A percentile compares a stretch with the other conserved stretches of the same genome.
Evolutionary conservation across 2,888 invertebrate genomes (phyloP).

Genomic region (Margaritifera margaritifera): DNA sequence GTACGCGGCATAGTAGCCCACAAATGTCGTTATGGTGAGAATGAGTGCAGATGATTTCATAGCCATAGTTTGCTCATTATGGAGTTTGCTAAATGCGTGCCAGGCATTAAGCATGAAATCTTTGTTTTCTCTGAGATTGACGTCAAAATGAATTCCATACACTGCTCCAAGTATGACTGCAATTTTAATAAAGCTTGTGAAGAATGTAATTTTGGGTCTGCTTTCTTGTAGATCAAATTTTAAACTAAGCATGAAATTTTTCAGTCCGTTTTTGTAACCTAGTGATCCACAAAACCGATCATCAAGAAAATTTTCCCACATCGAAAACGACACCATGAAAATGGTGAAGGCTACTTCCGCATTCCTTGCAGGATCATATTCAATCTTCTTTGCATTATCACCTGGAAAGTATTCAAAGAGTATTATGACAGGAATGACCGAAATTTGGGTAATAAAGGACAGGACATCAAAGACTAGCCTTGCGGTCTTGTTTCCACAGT

Average conservation of each 20-base stretch:
- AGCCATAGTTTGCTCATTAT: conserved; percentile 5
- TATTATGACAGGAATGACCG: conserved; percentile 45
- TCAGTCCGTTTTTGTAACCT: conserved; percentile 13
- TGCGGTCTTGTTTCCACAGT: background rate
- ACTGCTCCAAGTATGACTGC: background rate
- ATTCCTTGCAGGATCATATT: conserved; percentile 13
- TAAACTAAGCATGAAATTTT: conserved; percentile 25
- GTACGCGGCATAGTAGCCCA: conserved; percentile 72
- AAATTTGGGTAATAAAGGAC: conserved; percentile 37
- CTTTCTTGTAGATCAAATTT: conserved; percentile 48
- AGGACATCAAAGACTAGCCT: conserved; percentile 29
- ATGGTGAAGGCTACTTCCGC: conserved; percentile 36
- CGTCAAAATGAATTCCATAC: too few relatives aligned
- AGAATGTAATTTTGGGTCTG: conserved; percentile 27
- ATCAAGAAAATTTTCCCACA: conserved; percentile 65
- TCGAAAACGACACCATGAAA: conserved; percentile 49
- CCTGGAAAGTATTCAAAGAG: conserved; percentile 24
- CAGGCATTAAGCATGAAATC: conserved; percentile 4
- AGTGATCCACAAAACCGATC: conserved; percentile 42
- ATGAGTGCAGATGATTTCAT: conserved; percentile 31
- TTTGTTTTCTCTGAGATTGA: background rate
- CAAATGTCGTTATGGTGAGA: conserved; percentile 36
- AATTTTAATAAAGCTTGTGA: conserved; percentile 41
- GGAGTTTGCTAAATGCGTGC: conserved; percentile 17
- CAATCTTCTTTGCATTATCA: conserved; percentile 10